Conservation (phyloP, 2,113 vertebrate genomes). For the Redunca redunca region DNA sequence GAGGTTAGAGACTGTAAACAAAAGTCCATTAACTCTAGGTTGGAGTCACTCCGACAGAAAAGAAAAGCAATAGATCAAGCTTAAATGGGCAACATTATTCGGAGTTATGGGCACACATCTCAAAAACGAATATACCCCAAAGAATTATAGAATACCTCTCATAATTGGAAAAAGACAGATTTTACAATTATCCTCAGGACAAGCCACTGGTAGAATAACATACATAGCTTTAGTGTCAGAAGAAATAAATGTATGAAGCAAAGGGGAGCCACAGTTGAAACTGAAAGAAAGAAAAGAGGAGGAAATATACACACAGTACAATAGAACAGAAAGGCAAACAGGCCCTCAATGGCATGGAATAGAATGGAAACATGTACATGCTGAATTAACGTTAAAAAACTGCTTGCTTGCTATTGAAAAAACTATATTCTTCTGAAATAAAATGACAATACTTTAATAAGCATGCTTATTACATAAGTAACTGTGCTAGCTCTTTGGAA, state of each 20-base stretch:
- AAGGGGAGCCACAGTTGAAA: not conserved
- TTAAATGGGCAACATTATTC: constrained; percentile 59
- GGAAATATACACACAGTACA: not conserved
- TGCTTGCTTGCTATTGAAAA: not conserved
- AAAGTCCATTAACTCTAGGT: not conserved
- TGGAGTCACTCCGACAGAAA: constrained; percentile 15
- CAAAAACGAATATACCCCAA: constrained; percentile 37
- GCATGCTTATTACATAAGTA: not conserved
- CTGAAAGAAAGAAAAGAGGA: not conserved
- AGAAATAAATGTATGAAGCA: constrained; percentile 53
- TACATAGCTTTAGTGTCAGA: constrained; percentile 33
- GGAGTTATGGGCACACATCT: constrained; percentile 43
- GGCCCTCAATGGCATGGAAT: fast-evolving
- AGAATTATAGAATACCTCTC: constrained; percentile 67
- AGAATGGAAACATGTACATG: not conserved
- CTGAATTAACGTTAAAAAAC: not conserved
- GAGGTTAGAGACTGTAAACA: constrained; percentile 27
- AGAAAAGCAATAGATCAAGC: constrained; percentile 37
- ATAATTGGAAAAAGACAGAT: constrained; percentile 76
- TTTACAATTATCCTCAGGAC: constrained; percentile 66
- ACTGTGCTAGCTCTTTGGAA: not conserved
- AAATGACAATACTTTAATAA: not conserved
- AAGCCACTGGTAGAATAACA: constrained; percentile 56
- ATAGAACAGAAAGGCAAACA: not conserved
- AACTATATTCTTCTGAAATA: not conserved